These are phyloP conservation scores for Uria lomvia DNA, from an alignment of 2,113 vertebrate species.

Conservation along the genomic window DNA sequence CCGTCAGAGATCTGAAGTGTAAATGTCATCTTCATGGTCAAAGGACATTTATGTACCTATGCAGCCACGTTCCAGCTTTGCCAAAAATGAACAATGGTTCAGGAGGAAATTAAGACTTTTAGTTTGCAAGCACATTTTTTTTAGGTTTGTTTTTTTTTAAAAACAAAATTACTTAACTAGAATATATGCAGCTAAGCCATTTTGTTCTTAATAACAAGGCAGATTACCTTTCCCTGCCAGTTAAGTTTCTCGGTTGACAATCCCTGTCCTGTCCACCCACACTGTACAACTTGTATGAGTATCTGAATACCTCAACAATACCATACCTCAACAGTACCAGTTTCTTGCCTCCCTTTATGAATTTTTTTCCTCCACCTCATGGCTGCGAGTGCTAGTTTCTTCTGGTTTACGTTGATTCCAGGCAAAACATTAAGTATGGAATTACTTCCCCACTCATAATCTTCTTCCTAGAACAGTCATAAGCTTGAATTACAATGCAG, in stretches of 20 bases:
- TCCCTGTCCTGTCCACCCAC: neutral
- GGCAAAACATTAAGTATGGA: constrained; percentile 85
- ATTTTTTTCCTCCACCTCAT: constrained; percentile 92
- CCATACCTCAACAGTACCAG: constrained; percentile 70
- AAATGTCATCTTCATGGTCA: neutral
- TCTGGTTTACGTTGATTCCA: constrained; percentile 86
- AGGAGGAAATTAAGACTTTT: neutral
- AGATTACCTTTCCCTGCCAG: neutral
- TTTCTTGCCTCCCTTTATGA: constrained; percentile 72
- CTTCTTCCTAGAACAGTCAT: constrained; percentile 83
- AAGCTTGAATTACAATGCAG: neutral
- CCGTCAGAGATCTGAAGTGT: neutral
- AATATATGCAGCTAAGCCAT: neutral
- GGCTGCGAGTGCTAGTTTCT: constrained; percentile 86
- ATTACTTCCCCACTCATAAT: constrained; percentile 94
- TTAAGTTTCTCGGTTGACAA: neutral
- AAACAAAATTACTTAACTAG: neutral
- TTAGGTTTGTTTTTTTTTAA: neutral
- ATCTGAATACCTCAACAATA: neutral
- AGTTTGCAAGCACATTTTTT: neutral
- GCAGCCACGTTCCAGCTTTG: neutral
- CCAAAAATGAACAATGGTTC: neutral
- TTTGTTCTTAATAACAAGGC: neutral
- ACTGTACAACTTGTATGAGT: neutral
- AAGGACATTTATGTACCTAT: fast-evolving